Evolutionary conservation across 2,797 vertebrate species (phyloP).

Genomic region (Alectoris magna): DNA sequence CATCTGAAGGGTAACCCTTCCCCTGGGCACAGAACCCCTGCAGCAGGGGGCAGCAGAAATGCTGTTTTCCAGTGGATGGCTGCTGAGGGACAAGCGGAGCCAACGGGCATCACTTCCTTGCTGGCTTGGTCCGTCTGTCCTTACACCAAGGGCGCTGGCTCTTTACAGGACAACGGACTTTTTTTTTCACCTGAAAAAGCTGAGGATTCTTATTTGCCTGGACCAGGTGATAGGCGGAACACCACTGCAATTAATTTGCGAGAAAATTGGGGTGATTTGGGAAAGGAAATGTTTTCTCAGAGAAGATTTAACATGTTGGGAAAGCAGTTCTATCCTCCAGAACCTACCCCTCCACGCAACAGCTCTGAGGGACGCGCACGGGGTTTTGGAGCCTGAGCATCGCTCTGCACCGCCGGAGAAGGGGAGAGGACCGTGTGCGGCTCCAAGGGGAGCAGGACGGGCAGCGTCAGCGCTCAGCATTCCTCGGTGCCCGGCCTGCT

Average conservation of each 20-base stretch:
- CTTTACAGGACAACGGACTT: accelerated
- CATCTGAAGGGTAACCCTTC: background rate
- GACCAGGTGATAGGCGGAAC: background rate
- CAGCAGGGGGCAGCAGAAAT: background rate
- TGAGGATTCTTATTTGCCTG: background rate
- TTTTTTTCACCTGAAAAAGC: background rate
- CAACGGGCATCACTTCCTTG: accelerated
- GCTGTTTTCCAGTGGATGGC: background rate
- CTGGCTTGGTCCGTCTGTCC: background rate
- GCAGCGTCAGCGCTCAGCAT: accelerated
- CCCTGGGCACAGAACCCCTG: too few relatives aligned
- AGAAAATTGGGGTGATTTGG: background rate
- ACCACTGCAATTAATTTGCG: background rate
- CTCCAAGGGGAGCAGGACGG: background rate
- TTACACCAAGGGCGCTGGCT: background rate
- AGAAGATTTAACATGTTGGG: background rate
- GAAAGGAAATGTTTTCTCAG: background rate
- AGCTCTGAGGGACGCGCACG: accelerated
- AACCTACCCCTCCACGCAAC: background rate
- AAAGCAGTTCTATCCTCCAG: background rate
- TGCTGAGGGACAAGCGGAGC: accelerated
- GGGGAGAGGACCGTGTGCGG: background rate
- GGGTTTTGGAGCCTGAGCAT: accelerated
- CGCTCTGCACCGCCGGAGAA: background rate
- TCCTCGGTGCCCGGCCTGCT: background rate